Base-by-base conservation (phyloP, 2,797 vertebrate species). In the Lithobates sylvaticus region DNA sequence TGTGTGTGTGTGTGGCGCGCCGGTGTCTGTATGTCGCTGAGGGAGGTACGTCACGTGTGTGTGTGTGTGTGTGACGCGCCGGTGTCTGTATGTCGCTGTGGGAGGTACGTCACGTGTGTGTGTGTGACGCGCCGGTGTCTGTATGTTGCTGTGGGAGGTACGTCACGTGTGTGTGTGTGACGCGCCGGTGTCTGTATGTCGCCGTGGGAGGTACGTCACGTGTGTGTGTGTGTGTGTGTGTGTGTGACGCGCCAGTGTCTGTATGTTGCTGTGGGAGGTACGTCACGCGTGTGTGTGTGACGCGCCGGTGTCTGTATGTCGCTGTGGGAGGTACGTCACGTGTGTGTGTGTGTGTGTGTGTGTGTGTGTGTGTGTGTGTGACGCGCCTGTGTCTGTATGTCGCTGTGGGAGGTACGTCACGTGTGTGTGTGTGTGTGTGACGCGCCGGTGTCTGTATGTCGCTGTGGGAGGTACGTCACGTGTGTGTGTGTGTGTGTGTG, bases 261-360 rank as follows among this genome's bases (percentile, higher is more conserved):
- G 29, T 32, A 32, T 32, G 32, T 32, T 3, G 32, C 32, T 32
- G 32, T 32, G 32, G 32, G 1, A 32, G 32, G 32, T 32, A 32
- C 32, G 3, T 32, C 32, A 32, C 3, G 3, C n/a, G n/a, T n/a
- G n/a, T 29, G 29, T 29, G 2, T 29, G 29, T 29, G 29, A 29
- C 29, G 29, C 1, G 29, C 29, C 2, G 29, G 29, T 29, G 29
- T 29, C 32, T 32, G 32, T 32, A 32, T 32, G 32, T 32, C 3
- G 32, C 32, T 75, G 77, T 85, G 18, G 1, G 78, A 80, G 78
- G 78, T 69, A 64, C 76, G 32, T 23, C 23, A 18, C 10, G 39
- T 64, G 61, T 76, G 50, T 64, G 58, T 3, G 0, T 3, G 1
- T 32, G 29, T 32, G n/a, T n/a, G n/a, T n/a, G n/a, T n/a, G n/a